Conservation (phyloP, 2,113 vertebrate species). For the Psammodynastes pulverulentus region DNA sequence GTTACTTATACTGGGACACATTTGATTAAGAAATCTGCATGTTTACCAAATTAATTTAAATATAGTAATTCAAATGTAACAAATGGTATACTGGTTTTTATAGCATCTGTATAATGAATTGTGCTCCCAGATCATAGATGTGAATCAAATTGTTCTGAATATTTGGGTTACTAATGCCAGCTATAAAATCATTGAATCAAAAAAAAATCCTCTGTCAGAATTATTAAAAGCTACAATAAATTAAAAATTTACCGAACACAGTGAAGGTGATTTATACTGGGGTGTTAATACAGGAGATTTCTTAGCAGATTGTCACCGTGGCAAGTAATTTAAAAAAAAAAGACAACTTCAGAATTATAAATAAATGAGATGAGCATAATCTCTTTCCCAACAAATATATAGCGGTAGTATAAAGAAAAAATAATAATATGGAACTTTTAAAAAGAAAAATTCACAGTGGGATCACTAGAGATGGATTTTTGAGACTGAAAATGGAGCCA, state of each 20-base stretch:
- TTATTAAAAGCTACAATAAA: background rate
- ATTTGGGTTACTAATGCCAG: background rate
- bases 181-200: background rate
- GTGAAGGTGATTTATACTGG: background rate
- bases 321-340: too few relatives aligned
- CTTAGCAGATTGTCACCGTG: background rate
- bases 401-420: background rate
- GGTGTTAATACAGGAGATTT: conserved; percentile 12
- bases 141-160: background rate
- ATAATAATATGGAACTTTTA: background rate
- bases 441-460: background rate
- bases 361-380: background rate
- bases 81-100: background rate
- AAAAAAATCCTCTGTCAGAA: conserved; percentile 11
- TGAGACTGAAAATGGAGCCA: background rate
- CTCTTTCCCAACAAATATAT: background rate
- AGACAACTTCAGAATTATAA: background rate
- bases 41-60: background rate
- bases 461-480: background rate
- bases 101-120: background rate
- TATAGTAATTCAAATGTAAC: background rate
- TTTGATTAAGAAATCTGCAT: background rate
- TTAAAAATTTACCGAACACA: conserved; percentile 4
- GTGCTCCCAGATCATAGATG: background rate
- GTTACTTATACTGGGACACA: background rate